Percentiles rank a stretch among this genome's conserved stretches.
phyloP scores from a whole-genome alignment of 2,113 vertebrate species.

The Rhadina sibilatrix region DNA sequence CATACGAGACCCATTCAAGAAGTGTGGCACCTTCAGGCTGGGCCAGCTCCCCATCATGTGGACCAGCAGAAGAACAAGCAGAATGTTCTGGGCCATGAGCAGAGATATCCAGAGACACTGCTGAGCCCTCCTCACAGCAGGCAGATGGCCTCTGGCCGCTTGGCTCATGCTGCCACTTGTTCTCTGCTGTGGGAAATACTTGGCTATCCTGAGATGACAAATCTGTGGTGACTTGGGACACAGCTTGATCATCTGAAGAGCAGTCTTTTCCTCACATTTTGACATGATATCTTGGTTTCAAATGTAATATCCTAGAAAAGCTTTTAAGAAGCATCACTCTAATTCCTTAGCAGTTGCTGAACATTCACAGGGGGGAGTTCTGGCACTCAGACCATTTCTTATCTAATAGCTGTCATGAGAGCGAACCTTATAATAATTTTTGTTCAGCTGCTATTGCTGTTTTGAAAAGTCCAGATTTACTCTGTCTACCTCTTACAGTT shows the following conservation, averaged over 20 bases:
- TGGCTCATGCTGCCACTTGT: neutral
- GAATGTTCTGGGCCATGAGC: neutral
- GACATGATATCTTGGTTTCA: neutral
- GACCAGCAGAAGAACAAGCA: neutral
- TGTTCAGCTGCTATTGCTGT: neutral
- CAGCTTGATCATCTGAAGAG: neutral
- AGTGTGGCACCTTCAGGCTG: fast-evolving
- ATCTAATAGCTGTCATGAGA: neutral
- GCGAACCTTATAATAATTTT: neutral
- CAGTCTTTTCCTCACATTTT: neutral
- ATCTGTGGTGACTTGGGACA: neutral
- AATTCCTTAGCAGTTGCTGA: neutral
- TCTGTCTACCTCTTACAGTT: neutral
- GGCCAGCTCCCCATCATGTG: fast-evolving
- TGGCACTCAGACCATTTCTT: neutral
- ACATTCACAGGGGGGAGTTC: fast-evolving
- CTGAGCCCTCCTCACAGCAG: neutral
- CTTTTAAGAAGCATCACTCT: neutral
- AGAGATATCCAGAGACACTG: neutral
- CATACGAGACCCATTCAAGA: neutral
- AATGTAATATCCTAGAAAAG: neutral
- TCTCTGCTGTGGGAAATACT: neutral
- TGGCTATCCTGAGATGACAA: neutral
- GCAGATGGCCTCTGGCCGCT: neutral
- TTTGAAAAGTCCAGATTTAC: neutral